phyloP scores from a whole-genome alignment of 2,888 invertebrate genomes.

The Julus scandinavius region DNA sequence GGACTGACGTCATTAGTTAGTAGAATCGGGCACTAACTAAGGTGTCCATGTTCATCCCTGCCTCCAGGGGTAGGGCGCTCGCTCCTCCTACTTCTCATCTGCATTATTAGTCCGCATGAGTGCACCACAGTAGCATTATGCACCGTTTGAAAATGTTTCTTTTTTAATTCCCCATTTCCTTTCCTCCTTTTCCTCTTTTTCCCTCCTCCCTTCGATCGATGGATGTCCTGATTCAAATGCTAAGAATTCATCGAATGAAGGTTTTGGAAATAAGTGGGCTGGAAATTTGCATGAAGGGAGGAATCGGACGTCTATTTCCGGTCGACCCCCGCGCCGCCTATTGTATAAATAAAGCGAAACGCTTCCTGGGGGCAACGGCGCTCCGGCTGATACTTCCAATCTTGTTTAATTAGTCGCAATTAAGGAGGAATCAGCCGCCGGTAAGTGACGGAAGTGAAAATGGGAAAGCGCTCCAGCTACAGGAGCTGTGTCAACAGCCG shows the following conservation, averaged over 20 bases:
- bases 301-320: conserved; percentile 5
- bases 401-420: conserved; percentile 55
- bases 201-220: background rate
- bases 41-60: no score
- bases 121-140: background rate
- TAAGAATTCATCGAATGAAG: background rate
- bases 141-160: background rate
- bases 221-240: background rate
- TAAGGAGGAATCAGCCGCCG: conserved; percentile 53
- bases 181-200: background rate
- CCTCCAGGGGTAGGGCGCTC: no score
- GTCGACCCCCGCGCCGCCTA: background rate
- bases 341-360: conserved; percentile 2
- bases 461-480: conserved; percentile 35
- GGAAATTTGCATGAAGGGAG: background rate
- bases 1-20: no score
- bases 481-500: conserved; percentile 48
- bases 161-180: conserved; percentile 24
- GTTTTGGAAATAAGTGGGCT: background rate
- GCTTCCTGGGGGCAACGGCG: background rate
- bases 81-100: background rate
- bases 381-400: conserved; percentile 40
- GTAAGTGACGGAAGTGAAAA: conserved; percentile 53
- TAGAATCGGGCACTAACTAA: no score
- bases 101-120: background rate